These are phyloP conservation scores for Craterocephalus amniculus DNA, from an alignment of 2,797 vertebrate genomes.

Conservation along the genomic window DNA sequence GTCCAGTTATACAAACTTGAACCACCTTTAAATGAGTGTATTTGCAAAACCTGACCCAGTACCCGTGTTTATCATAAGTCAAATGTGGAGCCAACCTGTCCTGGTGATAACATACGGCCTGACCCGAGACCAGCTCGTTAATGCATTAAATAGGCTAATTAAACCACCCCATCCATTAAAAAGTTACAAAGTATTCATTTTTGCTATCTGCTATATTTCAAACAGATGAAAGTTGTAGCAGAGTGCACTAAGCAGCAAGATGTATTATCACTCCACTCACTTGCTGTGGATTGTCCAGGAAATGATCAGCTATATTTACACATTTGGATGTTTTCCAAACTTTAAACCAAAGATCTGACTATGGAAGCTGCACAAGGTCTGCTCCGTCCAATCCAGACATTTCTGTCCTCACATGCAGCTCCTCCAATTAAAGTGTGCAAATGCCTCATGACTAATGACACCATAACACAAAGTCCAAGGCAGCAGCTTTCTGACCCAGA, in stretches of 20 bases:
- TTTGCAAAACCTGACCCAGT: no score
- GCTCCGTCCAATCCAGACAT: background rate
- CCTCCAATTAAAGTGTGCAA: background rate
- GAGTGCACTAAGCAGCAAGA: background rate
- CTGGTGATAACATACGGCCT: no score
- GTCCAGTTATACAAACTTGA: no score
- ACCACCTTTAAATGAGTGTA: no score
- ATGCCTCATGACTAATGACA: slow-evolving; percentile 5
- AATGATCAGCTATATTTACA: background rate
- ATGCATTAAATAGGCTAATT: no score
- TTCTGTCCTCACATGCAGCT: background rate
- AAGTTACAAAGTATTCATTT: no score
- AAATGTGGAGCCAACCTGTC: no score
- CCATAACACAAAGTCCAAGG: slow-evolving; percentile 7
- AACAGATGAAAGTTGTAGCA: background rate
- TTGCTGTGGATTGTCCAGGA: background rate
- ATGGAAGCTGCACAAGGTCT: background rate
- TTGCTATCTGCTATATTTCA: background rate
- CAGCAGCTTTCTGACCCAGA: slow-evolving; percentile 8
- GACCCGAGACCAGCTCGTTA: no score
- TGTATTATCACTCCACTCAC: background rate
- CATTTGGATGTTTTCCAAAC: background rate
- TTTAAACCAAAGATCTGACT: background rate
- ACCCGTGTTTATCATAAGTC: no score
- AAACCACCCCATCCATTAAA: no score